Conservation (phyloP, 1,140 invertebrate species). For the Cryptotermes secundus region DNA sequence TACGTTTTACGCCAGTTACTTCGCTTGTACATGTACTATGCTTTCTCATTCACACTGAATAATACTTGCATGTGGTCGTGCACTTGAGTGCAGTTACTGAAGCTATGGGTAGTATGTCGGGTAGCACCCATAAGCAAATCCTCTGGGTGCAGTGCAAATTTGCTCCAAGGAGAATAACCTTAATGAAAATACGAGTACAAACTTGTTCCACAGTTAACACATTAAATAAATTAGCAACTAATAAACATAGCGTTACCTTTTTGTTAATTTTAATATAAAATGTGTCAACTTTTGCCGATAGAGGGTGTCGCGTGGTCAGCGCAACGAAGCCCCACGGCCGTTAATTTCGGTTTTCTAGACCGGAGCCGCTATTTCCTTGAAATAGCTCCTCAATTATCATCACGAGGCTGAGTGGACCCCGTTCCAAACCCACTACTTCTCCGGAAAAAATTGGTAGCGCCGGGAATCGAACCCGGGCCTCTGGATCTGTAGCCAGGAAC, state of each 20-base stretch:
- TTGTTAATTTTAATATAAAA: neutral
- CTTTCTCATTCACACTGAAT: neutral
- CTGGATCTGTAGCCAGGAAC: too few species aligned
- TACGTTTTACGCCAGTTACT: neutral
- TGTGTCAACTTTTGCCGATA: too few species aligned
- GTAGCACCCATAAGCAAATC: neutral
- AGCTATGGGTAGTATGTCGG: neutral
- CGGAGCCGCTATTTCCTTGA: too few species aligned
- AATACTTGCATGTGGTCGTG: neutral
- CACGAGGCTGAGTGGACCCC: too few species aligned
- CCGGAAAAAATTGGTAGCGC: too few species aligned
- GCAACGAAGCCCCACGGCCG: too few species aligned
- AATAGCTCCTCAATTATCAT: too few species aligned
- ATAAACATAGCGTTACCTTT: neutral
- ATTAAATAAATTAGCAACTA: neutral
- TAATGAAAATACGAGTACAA: neutral
- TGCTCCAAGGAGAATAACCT: neutral
- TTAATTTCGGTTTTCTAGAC: too few species aligned
- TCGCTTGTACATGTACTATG: neutral
- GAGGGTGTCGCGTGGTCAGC: too few species aligned
- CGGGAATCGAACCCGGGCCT: too few species aligned
- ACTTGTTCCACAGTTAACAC: neutral
- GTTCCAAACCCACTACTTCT: too few species aligned
- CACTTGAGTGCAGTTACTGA: neutral
- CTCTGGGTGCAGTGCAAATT: neutral